Evolutionary conservation across 2,113 vertebrate species (phyloP), one percentile per base, ranked within the genome.

Genomic region (Sialia sialis): DNA sequence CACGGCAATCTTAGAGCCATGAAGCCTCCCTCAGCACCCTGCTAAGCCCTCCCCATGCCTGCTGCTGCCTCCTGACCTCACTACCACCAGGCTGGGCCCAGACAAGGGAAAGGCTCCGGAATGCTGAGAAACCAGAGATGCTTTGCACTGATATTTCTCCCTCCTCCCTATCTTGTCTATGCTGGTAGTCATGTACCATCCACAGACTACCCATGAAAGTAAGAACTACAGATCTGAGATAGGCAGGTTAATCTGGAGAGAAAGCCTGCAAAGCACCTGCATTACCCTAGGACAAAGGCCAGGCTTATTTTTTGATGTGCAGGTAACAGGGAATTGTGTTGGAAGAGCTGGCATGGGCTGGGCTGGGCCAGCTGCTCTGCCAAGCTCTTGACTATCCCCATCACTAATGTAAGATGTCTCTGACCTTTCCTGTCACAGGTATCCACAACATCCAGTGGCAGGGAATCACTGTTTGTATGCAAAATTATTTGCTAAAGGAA

Each of bases 1-100:
- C 27, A 17, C 0, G 1, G 69, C 0, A 1, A 63, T 29, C 68
- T 54, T 64, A 2, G 1, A 84, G 41, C 36, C 16, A 20, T 15
- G 22, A 23, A 26, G 16, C 17, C 39, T 51, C 63, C 16, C 19
- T 44, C 66, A 34, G 39, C 4, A 3, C 16, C 23, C 9, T 0
- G 0, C 14, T 2, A 3, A 70, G 86, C 48, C 22, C 23, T 64
- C 52, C 20, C 54, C 27, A 8, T 1, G 27, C 23, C 80, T 46
- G 68, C 77, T 34, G 10, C 58, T 54, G 63, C 79, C 49, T 72
- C 78, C 38, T 7, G 13, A 51, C 48, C 58, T 77, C 10, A 38
- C 63, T 18, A 7, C 46, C 38, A 51, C 79, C 32, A 68, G 14
- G 26, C n/a, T 2, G 2, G 21, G 56, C 49, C 43, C 41, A 7